Percentiles rank a stretch among this genome's conserved stretches.
phyloP scores from a whole-genome alignment of 2,113 vertebrate species.

The Ornithorhynchus anatinus region DNA sequence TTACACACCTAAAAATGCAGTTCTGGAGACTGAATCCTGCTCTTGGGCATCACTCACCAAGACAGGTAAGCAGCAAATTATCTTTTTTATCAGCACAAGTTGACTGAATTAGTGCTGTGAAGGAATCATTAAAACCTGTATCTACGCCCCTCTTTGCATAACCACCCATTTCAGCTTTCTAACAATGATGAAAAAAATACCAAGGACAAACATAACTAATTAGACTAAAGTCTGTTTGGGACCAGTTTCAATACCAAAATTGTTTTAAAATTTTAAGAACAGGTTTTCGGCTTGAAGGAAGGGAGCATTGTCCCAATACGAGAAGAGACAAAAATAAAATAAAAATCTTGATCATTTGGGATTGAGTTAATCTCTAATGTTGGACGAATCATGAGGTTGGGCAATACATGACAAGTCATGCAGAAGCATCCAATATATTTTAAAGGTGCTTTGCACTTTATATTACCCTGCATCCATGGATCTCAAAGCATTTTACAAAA shows the following conservation, averaged over 20 bases:
- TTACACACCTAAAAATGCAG: not conserved
- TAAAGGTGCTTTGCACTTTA: not conserved
- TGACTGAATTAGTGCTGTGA: not conserved
- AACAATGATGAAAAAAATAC: not conserved
- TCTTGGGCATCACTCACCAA: not conserved
- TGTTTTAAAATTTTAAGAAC: not conserved
- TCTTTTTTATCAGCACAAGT: not conserved
- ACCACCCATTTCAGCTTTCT: not conserved
- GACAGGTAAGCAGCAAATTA: accelerated
- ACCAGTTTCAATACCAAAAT: not conserved
- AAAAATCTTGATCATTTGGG: accelerated
- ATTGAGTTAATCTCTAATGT: too few relatives aligned
- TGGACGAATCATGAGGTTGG: too few relatives aligned
- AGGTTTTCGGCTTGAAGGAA: not conserved
- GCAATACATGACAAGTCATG: accelerated
- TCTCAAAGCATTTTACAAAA: not conserved
- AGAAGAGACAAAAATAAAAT: not conserved
- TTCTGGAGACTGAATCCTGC: not conserved
- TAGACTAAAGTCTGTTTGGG: not conserved
- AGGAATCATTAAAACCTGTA: not conserved
- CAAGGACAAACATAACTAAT: not conserved
- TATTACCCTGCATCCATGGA: too few relatives aligned
- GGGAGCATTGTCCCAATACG: not conserved
- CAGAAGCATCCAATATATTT: too few relatives aligned
- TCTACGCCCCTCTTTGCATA: not conserved